Evolutionary conservation across 1,140 invertebrate genomes (phyloP).

Genomic region (Himalopsyche phryganea): DNA sequence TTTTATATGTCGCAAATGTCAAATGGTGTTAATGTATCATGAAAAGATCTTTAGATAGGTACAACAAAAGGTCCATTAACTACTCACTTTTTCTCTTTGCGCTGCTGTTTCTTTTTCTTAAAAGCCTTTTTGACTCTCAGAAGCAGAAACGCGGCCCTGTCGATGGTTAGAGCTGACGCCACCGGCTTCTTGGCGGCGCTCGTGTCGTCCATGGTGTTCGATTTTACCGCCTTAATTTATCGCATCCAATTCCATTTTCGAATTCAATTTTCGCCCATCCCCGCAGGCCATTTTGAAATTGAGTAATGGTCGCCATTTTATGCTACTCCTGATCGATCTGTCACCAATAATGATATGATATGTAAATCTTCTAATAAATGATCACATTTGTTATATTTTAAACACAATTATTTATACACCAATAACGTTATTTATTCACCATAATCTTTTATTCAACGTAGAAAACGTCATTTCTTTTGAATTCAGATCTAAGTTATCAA

Average conservation of each 20-base stretch:
- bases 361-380: too few species aligned
- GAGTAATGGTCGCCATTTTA: background rate
- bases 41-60: too few species aligned
- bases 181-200: conserved; percentile 46
- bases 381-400: too few species aligned
- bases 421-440: too few species aligned
- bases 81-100: conserved; percentile 75
- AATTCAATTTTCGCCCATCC: background rate
- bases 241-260: background rate
- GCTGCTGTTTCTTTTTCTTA: conserved; percentile 81
- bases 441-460: too few species aligned
- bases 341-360: too few species aligned
- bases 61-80: background rate
- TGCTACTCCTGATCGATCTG: too few species aligned
- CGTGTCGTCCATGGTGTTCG: conserved; percentile 40
- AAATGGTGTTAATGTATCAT: too few species aligned
- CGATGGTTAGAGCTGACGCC: conserved; percentile 67
- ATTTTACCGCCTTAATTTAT: background rate
- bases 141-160: conserved; percentile 81
- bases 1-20: too few species aligned
- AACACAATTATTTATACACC: too few species aligned
- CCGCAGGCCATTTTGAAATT: background rate
- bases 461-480: too few species aligned
- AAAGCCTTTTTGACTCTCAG: conserved; percentile 83
- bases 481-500: too few species aligned